phyloP scores from a whole-genome alignment of 2,888 invertebrate genomes.

The Cheilosia vernalis region DNA sequence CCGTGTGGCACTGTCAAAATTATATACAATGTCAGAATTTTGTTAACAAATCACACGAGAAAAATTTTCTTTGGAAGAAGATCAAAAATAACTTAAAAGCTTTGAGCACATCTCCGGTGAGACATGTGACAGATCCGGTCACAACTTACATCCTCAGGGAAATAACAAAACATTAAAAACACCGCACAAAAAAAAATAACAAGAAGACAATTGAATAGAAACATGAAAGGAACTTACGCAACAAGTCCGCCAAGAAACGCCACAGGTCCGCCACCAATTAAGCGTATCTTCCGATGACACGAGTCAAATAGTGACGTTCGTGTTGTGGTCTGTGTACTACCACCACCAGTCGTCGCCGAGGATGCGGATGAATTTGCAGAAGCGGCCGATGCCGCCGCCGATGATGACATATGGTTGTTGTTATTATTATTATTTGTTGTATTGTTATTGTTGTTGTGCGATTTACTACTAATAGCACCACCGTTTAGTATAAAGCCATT shows the following conservation, averaged over 20 bases:
- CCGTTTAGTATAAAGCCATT: constrained; percentile 73
- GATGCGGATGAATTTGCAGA: constrained; percentile 67
- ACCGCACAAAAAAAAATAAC: constrained; percentile 7
- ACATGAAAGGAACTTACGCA: constrained; percentile 86
- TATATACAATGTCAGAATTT: constrained; percentile 9
- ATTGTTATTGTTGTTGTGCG: constrained; percentile 72
- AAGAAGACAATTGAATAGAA: constrained; percentile 32
- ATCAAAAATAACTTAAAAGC: constrained; percentile 24
- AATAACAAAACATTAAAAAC: neutral
- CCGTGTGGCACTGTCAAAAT: constrained; percentile 5
- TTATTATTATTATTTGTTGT: constrained; percentile 65
- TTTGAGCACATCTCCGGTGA: constrained; percentile 17
- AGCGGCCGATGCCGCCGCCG: constrained; percentile 53
- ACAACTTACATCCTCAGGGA: constrained; percentile 5
- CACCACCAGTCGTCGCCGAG: constrained; percentile 52
- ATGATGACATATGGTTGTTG: constrained; percentile 68
- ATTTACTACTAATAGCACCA: constrained; percentile 70
- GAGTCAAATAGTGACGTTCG: constrained; percentile 88
- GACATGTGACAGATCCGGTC: neutral
- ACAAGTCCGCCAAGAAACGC: constrained; percentile 88
- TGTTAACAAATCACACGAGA: neutral
- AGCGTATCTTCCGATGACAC: constrained; percentile 89
- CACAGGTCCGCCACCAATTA: constrained; percentile 88
- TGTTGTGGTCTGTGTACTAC: constrained; percentile 82
- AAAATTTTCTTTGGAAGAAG: neutral